Conservation (phyloP, 1,140 invertebrate species). For the Metopolophium dirhodum region DNA sequence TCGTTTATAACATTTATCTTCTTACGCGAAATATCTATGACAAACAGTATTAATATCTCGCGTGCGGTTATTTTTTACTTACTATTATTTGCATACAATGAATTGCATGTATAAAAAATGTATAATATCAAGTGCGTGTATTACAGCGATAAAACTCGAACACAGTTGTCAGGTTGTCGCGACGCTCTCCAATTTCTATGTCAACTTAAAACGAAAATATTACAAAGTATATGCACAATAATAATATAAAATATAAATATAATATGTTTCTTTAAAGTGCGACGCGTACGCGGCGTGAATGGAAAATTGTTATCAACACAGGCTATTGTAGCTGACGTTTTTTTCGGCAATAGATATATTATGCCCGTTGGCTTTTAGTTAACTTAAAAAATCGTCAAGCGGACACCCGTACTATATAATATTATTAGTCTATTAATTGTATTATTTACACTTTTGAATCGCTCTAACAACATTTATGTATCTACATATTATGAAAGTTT, state of each 20-base stretch:
- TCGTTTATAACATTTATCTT: neutral
- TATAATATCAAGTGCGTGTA: neutral
- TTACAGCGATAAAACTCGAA: neutral
- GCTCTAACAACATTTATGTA: neutral
- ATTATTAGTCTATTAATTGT: neutral
- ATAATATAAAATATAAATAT: neutral
- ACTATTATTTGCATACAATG: conserved; percentile 12
- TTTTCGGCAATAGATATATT: neutral
- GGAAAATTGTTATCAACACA: neutral
- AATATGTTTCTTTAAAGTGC: neutral
- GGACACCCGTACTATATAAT: neutral
- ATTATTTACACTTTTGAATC: neutral
- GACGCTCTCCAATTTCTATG: neutral
- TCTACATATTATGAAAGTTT: conserved; percentile 38
- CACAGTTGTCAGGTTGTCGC: neutral
- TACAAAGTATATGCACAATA: neutral
- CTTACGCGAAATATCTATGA: conserved; percentile 11
- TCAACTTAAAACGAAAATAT: neutral
- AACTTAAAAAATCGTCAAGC: neutral
- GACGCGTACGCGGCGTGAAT: neutral
- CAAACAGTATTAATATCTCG: neutral
- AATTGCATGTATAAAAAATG: neutral
- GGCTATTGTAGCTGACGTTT: neutral
- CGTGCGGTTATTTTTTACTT: neutral
- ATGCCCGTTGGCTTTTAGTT: neutral